Evolutionary conservation across 2,113 vertebrate genomes (phyloP).

Genomic region (Arvicanthis niloticus): DNA sequence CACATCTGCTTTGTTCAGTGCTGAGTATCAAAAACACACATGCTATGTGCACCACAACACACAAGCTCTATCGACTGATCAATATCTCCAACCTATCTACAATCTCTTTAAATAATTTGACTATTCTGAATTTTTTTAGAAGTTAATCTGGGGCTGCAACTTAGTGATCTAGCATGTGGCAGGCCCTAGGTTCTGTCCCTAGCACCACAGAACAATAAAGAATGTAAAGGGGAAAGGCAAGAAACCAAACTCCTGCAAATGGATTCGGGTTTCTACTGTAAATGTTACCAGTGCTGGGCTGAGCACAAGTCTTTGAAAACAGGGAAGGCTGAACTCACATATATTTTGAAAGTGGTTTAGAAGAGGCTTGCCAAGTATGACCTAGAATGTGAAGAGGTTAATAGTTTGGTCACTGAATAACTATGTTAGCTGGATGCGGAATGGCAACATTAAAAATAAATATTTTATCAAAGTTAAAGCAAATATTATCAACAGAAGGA

Average conservation of each 20-base stretch:
- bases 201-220: neutral
- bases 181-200: neutral
- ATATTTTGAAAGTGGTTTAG: constrained; percentile 34
- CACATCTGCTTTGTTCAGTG: neutral
- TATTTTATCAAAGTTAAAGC: neutral
- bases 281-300: constrained; percentile 29
- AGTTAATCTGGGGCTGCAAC: neutral
- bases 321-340: constrained; percentile 40
- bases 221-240: neutral
- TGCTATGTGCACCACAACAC: neutral
- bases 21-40: neutral
- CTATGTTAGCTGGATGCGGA: constrained; percentile 45
- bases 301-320: constrained; percentile 24
- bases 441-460: constrained; percentile 43
- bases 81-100: neutral
- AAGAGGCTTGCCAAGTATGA: constrained; percentile 13
- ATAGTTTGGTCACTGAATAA: constrained; percentile 27
- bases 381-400: constrained; percentile 48
- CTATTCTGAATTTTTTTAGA: constrained; percentile 26
- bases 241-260: constrained; percentile 48
- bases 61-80: neutral
- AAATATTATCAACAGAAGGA: constrained; percentile 41
- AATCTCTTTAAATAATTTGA: neutral
- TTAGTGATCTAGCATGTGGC: neutral
- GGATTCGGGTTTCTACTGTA: constrained; percentile 43